A percentile compares a stretch with the other conserved stretches of the same genome.
phyloP scores from a whole-genome alignment of 2,113 vertebrate species.

The Colinus virginianus region DNA sequence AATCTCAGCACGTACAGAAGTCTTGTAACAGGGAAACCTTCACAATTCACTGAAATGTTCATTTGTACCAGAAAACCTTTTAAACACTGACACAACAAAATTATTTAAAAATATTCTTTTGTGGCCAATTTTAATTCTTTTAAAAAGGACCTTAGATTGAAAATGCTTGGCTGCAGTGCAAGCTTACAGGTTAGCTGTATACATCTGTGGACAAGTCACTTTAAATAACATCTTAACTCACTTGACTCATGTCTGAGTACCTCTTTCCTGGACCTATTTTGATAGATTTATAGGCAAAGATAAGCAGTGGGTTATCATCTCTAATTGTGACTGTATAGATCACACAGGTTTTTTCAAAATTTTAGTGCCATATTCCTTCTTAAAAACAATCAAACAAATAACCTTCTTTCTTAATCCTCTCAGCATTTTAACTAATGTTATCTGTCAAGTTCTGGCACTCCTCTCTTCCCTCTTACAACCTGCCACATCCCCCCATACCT shows the following conservation, averaged over 20 bases:
- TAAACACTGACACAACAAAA: not conserved
- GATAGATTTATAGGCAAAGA: not conserved
- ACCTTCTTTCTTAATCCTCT: not conserved
- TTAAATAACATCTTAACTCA: not conserved
- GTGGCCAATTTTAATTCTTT: not conserved
- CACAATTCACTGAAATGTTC: not conserved
- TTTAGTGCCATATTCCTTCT: not conserved
- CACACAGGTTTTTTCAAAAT: not conserved
- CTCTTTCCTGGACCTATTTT: not conserved
- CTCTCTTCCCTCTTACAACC: no score
- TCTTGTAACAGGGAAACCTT: not conserved
- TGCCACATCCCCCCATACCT: fast-evolving
- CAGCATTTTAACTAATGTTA: not conserved
- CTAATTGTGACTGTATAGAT: not conserved
- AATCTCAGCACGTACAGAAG: not conserved
- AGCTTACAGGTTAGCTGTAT: not conserved
- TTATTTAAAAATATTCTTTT: slow-evolving; percentile 1
- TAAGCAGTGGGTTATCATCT: not conserved
- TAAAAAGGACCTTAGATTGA: not conserved
- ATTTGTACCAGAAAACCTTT: not conserved
- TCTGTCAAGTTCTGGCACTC: fast-evolving
- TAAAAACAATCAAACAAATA: not conserved
- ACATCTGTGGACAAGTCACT: not conserved
- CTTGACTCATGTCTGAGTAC: not conserved
- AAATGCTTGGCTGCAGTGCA: not conserved